Evolutionary conservation across 2,797 vertebrate species (phyloP), one percentile per base, ranked within the genome.

Genomic region (Sebastes taczanowskii): DNA sequence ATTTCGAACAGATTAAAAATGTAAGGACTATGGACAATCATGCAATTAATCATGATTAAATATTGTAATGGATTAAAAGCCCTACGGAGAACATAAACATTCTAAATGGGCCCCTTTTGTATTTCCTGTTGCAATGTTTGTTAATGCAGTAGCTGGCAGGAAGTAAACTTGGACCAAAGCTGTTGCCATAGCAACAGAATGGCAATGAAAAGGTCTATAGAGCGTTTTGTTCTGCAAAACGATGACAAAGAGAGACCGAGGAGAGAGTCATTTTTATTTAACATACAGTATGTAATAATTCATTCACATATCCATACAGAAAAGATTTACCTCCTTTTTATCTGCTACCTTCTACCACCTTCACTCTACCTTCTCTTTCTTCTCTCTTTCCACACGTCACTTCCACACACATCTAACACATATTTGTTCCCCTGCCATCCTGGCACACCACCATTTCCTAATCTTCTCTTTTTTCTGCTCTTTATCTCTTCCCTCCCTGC

Each of bases 381-480:
- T 62, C 70, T 56, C 13, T 78, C 82, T 73, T 11, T 80, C 81
- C 60, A 87, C 83, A 70, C 60, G 20, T 71, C 84, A 71, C 60
- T 59, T 79, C 25, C 62, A 74, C 78, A 70, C 71, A 77, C 74
- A 82, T 72, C 68, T 80, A 73, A 74, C 84, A 78, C 69, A 67
- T 55, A 62, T 84, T 84, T 79, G 67, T 80, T 87, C 58, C 67
- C 32, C 61, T 77, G 78, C 79, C 86, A 56, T 84, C 20, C 55
- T 85, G 74, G 67, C 75, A 53, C 49, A 69, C 53, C 63, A 64
- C 29, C 74, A 29, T 83, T 77, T 88, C 68, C 76, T 90, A 90
- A 92, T 91, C 85, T 76, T 77, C 71, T 81, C 23, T 62, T 86
- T 82, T 63, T 56, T 56, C 34, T 72, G 75, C 29, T 71, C 73